These are phyloP conservation scores for Phalacrocorax brasilianus DNA, from an alignment of 2,113 vertebrate species.

Conservation along the genomic window DNA sequence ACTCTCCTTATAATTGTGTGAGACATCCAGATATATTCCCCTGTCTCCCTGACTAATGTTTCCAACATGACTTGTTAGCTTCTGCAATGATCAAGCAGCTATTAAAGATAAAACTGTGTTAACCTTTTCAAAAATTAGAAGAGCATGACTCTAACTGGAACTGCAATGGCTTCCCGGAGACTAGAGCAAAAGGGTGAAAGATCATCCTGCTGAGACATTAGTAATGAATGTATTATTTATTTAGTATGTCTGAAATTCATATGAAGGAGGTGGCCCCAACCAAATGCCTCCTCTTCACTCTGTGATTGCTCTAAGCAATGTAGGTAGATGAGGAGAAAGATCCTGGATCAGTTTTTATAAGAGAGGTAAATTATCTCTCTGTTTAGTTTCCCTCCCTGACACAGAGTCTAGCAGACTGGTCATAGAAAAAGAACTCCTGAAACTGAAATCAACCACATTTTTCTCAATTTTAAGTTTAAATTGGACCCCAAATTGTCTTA, in stretches of 20 bases:
- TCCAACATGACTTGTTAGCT: slow-evolving; percentile 73
- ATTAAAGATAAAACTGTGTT: slow-evolving; percentile 70
- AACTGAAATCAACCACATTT: not conserved
- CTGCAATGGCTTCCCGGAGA: slow-evolving; percentile 57
- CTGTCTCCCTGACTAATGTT: slow-evolving; percentile 66
- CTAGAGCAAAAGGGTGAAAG: slow-evolving; percentile 53
- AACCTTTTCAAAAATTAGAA: slow-evolving; percentile 76
- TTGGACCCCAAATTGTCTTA: not conserved
- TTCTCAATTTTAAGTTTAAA: not conserved
- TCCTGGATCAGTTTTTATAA: not conserved
- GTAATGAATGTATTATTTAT: slow-evolving; percentile 69
- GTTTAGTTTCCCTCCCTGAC: not conserved
- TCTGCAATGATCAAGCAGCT: slow-evolving; percentile 72
- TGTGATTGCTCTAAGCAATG: not conserved
- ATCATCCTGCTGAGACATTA: slow-evolving; percentile 36
- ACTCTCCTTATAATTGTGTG: slow-evolving; percentile 29
- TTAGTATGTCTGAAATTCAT: slow-evolving; percentile 22
- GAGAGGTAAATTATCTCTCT: not conserved
- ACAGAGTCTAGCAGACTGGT: not conserved
- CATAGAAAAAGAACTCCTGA: not conserved
- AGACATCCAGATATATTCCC: slow-evolving; percentile 51
- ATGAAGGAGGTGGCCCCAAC: slow-evolving; percentile 42
- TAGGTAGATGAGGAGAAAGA: not conserved
- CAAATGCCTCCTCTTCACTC: slow-evolving; percentile 10
- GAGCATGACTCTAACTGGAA: slow-evolving; percentile 58